Evolutionary conservation across 2,113 vertebrate genomes (phyloP), one percentile per base, ranked within the genome.

Genomic region (Pollachius pollachius): DNA sequence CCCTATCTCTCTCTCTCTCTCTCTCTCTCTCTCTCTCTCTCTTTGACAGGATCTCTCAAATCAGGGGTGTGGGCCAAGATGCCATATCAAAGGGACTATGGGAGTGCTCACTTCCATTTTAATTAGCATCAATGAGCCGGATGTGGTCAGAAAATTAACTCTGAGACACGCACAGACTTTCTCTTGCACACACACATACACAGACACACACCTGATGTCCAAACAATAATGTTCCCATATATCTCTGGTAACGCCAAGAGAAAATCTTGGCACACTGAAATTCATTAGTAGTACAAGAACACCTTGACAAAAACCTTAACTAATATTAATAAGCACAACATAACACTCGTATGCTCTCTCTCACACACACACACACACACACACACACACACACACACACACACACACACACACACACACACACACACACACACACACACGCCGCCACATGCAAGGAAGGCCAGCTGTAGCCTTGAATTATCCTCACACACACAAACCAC

Each of bases 21-120:
- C 37, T 6, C 37, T 41, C 37, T 41, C 37, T 41, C 37, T 41
- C 37, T 2, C 37, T 41, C 37, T 48, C 41, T 48, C 41, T 9
- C 5, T 81, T 76, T 78, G 72, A 69, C 71, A 37, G 27, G 80
- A 77, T 68, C 70, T 73, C 58, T 67, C 74, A 74, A 73, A 71
- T 81, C 83, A 81, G 86, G 74, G 74, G 72, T 78, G 67, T 72
- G 61, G 64, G 75, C 64, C 73, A 79, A 78, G 71, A 65, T 52
- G 61, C 69, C 41, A 62, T 61, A 81, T 87, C 81, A 86, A 88
- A 89, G 74, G 61, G 57, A 68, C 37, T 34, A 68, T 67, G 37
- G 80, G 77, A 67, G 80, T 73, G 70, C 70, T 85, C 2, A 41
- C 15, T 30, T 86, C 75, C 61, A 56, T 75, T 71, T 75, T 75